Percentiles rank a stretch among this genome's conserved stretches.
Evolutionary conservation across 2,888 invertebrate species (phyloP).

Genomic region (Candidula unifasciata): DNA sequence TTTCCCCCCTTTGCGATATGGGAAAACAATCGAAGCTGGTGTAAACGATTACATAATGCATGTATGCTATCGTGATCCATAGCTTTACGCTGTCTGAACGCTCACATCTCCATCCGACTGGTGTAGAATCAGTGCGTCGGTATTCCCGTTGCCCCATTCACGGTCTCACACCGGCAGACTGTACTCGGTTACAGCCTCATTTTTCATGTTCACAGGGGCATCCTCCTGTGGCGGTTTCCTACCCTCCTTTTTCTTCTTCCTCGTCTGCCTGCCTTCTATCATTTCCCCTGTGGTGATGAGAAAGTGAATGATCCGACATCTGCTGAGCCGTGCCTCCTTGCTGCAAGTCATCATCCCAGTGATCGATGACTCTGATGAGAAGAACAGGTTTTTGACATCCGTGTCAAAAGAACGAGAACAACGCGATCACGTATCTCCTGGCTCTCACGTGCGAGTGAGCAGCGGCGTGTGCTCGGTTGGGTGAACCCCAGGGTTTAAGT

Average conservation of each 20-base stretch:
- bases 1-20: neutral
- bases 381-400: slow-evolving; percentile 38
- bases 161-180: neutral
- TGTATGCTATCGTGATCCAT: slow-evolving; percentile 11
- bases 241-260: neutral
- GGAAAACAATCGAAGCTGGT: neutral
- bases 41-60: slow-evolving; percentile 32
- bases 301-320: slow-evolving; percentile 34
- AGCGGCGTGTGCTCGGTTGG: slow-evolving; percentile 11
- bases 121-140: slow-evolving; percentile 27
- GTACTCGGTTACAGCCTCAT: neutral
- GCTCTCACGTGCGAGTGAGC: slow-evolving; percentile 20
- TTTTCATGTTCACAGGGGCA: slow-evolving; percentile 3
- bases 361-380: slow-evolving; percentile 43
- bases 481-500: neutral
- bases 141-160: neutral
- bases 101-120: slow-evolving; percentile 12
- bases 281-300: neutral
- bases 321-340: neutral
- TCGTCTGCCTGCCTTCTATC: neutral
- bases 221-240: neutral
- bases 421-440: slow-evolving; percentile 22
- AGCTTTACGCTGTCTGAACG: neutral
- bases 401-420: slow-evolving; percentile 35
- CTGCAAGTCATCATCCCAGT: slow-evolving; percentile 14